Percentiles rank a stretch among this genome's conserved stretches.
phyloP scores from a whole-genome alignment of 2,113 vertebrate species.

The Recurvirostra avosetta region DNA sequence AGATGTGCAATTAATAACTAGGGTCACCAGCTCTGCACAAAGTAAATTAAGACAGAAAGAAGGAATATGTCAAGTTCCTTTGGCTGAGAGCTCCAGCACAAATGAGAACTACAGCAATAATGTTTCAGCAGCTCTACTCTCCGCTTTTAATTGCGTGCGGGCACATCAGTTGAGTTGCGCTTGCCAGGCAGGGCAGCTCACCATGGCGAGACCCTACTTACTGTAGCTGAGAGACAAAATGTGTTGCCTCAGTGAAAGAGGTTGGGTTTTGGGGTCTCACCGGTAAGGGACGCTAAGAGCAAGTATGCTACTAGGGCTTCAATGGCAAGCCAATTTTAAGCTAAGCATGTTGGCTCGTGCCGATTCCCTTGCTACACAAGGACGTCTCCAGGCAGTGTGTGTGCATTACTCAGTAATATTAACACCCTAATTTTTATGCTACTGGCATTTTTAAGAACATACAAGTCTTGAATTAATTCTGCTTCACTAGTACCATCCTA shows the following conservation, averaged over 20 bases:
- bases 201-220: background rate
- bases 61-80: background rate
- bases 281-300: background rate
- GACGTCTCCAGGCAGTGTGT: rapidly evolving
- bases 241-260: background rate
- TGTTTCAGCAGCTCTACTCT: background rate
- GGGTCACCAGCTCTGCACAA: background rate
- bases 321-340: background rate
- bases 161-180: background rate
- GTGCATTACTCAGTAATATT: background rate
- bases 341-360: background rate
- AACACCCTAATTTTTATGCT: background rate
- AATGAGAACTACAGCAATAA: background rate
- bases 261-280: background rate
- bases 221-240: background rate
- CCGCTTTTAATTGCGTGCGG: rapidly evolving
- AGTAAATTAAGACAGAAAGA: slow-evolving; percentile 27
- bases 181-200: background rate
- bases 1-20: background rate
- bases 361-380: background rate
- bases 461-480: background rate
- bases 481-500: background rate
- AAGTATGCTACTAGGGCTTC: background rate
- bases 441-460: background rate
- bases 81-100: background rate